A percentile compares a stretch with the other conserved stretches of the same genome.
Conservation (phyloP, 2,113 vertebrate genomes). For the Scytalopus superciliaris region DNA sequence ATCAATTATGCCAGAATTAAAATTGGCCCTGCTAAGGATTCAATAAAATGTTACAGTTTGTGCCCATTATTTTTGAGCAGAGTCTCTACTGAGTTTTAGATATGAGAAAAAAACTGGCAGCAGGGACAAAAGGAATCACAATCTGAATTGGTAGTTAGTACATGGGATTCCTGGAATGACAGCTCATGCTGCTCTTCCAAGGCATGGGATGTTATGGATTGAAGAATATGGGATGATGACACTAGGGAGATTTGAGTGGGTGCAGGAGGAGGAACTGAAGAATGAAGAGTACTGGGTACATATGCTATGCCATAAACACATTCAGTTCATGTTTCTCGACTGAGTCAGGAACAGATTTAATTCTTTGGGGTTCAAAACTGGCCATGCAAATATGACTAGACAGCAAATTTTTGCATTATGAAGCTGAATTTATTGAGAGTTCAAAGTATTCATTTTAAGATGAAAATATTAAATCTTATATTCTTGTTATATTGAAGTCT, state of each 20-base stretch:
- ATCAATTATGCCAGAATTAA: neutral
- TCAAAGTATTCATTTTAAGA: neutral
- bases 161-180: neutral
- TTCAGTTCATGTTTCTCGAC: neutral
- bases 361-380: neutral
- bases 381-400: neutral
- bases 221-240: neutral
- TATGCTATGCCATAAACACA: neutral
- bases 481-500: neutral
- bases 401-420: neutral
- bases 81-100: neutral
- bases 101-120: neutral
- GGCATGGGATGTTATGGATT: neutral
- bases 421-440: neutral
- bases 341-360: neutral
- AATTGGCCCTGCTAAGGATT: neutral
- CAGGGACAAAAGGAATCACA: neutral
- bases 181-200: neutral
- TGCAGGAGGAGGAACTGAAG: neutral
- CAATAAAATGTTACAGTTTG: neutral
- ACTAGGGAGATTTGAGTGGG: neutral
- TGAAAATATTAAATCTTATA: neutral
- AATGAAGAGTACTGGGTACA: neutral
- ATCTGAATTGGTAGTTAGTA: neutral
- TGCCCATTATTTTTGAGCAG: neutral